Evolutionary conservation across 2,888 invertebrate species (phyloP), one percentile per base, ranked within the genome.

Genomic region (Tenthredo amoena): DNA sequence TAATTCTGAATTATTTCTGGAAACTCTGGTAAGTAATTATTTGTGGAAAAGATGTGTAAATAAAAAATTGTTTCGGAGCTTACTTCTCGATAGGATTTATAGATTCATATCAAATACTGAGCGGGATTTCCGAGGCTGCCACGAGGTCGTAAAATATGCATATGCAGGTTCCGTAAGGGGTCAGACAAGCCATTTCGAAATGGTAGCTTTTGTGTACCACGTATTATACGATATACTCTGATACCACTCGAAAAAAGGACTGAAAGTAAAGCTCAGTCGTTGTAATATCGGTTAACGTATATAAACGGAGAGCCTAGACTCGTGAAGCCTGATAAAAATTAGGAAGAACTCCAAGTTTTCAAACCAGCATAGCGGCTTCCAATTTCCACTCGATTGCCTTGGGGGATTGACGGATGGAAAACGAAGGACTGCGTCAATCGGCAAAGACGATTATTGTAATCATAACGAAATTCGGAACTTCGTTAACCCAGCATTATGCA

Each of bases 251-350:
- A 26, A 62, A 62, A 62, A n/a, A n/a, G 37, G 37, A 72, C 21
- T 72, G 2, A 71, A 40, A 15, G 26, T 31, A 34, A 72, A 72
- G 71, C 15, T 72, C 71, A 72, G 37, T 15, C n/a, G 71, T 37
- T 18, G 40, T 72, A 37, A 72, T 31, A 72, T 72, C 40, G 21
- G 37, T 72, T n/a, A 72, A 72, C 40, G 7, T n/a, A 21, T 26
- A 62, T 12, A 9, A 21, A 62, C 1, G 62, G 62, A 21, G 26
- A 62, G 9, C 21, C 62, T 62, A 6, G 71, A 34, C n/a, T 21
- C n/a, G 37, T n/a, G 71, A 72, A 72, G 37, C 71, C 71, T 34
- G 18, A 37, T 40, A 72, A 72, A 34, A 72, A 40, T 34, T 72
- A 40, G 71, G 71, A 72, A 72, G 37, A 72, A n/a, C 40, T n/a